Percentiles rank a stretch among this genome's conserved stretches.
Conservation (phyloP, 2,113 vertebrate species). For the Hypocryptadius cinnamomeus region DNA sequence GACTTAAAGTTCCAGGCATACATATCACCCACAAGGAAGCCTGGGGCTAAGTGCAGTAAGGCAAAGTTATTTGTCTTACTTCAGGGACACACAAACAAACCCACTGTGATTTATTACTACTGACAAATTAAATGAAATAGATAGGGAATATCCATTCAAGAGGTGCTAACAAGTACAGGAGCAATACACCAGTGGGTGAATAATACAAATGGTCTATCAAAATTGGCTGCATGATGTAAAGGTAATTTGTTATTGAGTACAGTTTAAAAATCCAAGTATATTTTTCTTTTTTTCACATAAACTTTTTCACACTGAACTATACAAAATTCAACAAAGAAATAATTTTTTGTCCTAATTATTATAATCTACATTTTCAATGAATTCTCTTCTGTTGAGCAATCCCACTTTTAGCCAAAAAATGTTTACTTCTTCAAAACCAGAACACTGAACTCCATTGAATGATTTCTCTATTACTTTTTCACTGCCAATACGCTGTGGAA, state of each 20-base stretch:
- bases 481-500: not conserved
- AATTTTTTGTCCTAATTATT: not conserved
- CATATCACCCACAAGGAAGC: not conserved
- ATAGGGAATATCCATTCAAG: constrained; percentile 17
- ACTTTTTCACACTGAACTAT: not conserved
- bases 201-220: constrained; percentile 18
- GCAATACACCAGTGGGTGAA: not conserved
- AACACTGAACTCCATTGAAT: not conserved
- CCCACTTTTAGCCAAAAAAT: not conserved
- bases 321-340: not conserved
- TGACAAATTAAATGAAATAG: constrained; percentile 40
- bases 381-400: not conserved
- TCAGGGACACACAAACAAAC: constrained; percentile 2
- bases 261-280: not conserved
- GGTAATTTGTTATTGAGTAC: not conserved
- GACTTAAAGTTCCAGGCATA: constrained; percentile 12
- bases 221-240: not conserved
- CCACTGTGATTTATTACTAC: constrained; percentile 32
- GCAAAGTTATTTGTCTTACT: constrained; percentile 32
- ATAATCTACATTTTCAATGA: not conserved
- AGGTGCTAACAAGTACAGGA: not conserved
- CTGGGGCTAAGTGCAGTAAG: not conserved
- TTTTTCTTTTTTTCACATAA: not conserved
- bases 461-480: not conserved
- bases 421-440: not conserved